phyloP scores from a whole-genome alignment of 2,888 invertebrate species.

The Tridacna gigas region DNA sequence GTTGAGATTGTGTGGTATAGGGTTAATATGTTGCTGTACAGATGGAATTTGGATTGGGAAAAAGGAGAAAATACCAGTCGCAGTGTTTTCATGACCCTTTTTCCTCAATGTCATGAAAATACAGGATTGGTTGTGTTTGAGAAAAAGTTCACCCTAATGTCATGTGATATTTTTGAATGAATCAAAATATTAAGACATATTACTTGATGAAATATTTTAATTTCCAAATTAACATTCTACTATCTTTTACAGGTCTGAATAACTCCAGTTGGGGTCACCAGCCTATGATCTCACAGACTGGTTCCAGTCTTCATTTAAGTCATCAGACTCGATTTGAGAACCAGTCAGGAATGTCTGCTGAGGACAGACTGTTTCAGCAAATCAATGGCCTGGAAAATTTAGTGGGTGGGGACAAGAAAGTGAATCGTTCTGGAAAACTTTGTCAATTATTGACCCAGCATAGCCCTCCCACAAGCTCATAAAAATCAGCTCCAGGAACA shows the following conservation, averaged over 20 bases:
- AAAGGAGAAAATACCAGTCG: no score
- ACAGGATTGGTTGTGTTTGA: no score
- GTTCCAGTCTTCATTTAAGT: neutral
- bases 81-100: no score
- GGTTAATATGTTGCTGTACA: no score
- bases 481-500: conserved; percentile 49
- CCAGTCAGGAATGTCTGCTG: conserved; percentile 7
- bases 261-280: conserved; percentile 29
- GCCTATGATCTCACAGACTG: conserved; percentile 20
- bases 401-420: conserved; percentile 44
- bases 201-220: no score
- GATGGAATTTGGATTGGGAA: no score
- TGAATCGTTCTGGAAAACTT: conserved; percentile 71
- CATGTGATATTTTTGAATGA: no score
- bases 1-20: no score
- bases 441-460: conserved; percentile 77
- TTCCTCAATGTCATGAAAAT: no score
- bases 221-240: neutral
- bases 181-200: no score
- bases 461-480: conserved; percentile 48
- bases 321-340: conserved; percentile 15
- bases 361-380: conserved; percentile 40
- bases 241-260: conserved; percentile 14
- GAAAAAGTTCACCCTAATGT: no score
- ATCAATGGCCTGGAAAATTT: conserved; percentile 27